phyloP scores from a whole-genome alignment of 2,797 vertebrate species.

The Pogonophryne albipinna region DNA sequence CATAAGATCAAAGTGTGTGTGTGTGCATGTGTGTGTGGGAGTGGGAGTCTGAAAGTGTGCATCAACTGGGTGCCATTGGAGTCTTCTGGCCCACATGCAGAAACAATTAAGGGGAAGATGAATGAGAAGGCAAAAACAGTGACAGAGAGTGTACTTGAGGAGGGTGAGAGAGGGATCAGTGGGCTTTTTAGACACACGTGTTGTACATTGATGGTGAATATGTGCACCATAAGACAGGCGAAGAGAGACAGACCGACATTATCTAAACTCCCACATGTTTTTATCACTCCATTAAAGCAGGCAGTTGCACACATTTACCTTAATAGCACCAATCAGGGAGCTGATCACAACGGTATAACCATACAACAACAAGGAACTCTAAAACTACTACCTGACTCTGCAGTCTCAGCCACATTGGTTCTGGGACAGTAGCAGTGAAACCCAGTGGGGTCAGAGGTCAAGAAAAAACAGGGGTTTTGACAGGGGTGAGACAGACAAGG shows the following conservation, averaged over 20 bases:
- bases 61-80: constrained; percentile 44
- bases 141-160: constrained; percentile 20
- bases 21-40: constrained; percentile 45
- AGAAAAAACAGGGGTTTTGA: constrained; percentile 65
- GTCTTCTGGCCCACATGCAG: constrained; percentile 60
- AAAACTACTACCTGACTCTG: constrained; percentile 60
- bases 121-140: constrained; percentile 43
- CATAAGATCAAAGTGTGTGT: constrained; percentile 74
- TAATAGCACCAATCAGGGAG: constrained; percentile 7
- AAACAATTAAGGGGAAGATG: constrained; percentile 69
- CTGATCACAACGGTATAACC: constrained; percentile 1
- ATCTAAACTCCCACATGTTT: constrained; percentile 26
- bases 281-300: constrained; percentile 12
- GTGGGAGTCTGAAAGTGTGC: constrained; percentile 42
- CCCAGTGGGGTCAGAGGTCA: constrained; percentile 60
- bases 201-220: constrained; percentile 19
- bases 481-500: constrained; percentile 64
- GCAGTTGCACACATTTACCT: constrained; percentile 4
- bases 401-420: constrained; percentile 62
- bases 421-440: constrained; percentile 66
- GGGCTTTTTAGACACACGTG: constrained; percentile 27
- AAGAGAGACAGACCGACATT: constrained; percentile 15
- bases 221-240: constrained; percentile 11
- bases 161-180: constrained; percentile 24
- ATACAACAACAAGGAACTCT: neutral